phyloP scores from a whole-genome alignment of 53 echinoderm and acorn worm genomes.

The Holothuria leucospilota region DNA sequence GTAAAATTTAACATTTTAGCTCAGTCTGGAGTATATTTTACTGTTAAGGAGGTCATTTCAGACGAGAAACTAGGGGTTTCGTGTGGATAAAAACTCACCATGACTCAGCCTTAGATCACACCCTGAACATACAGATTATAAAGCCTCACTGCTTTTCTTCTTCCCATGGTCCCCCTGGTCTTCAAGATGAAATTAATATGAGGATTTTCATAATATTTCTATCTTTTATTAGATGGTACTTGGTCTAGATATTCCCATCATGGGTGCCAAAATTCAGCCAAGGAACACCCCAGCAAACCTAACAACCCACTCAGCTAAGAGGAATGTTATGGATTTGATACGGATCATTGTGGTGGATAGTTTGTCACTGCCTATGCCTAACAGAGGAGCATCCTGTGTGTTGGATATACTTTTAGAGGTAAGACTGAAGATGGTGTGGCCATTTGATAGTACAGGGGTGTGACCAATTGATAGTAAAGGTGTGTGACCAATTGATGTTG shows the following conservation, averaged over 20 bases:
- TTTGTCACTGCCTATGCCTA: conserved; percentile 81
- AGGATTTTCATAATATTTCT: neutral
- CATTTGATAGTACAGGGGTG: neutral
- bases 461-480: neutral
- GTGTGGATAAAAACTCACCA: too few species aligned
- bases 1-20: too few species aligned
- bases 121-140: too few species aligned
- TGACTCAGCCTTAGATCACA: too few species aligned
- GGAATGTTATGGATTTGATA: conserved; percentile 89
- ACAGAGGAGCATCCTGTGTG: conserved; percentile 70
- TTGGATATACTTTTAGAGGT: conserved; percentile 90
- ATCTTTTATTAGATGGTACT: conserved; percentile 59
- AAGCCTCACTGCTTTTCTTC: too few species aligned
- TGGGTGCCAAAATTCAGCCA: conserved; percentile 70
- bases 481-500: too few species aligned
- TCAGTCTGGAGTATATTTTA: too few species aligned
- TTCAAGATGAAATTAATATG: too few species aligned
- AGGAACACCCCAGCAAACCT: conserved; percentile 73
- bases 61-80: too few species aligned
- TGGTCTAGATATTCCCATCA: conserved; percentile 73
- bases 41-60: too few species aligned
- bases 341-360: conserved; percentile 95
- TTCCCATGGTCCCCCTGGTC: too few species aligned
- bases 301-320: conserved; percentile 82
- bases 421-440: neutral